Percentiles rank a stretch among this genome's conserved stretches.
These are phyloP conservation scores for Cydia strobilella DNA, from an alignment of 1,140 invertebrate species.

Conservation along the genomic window DNA sequence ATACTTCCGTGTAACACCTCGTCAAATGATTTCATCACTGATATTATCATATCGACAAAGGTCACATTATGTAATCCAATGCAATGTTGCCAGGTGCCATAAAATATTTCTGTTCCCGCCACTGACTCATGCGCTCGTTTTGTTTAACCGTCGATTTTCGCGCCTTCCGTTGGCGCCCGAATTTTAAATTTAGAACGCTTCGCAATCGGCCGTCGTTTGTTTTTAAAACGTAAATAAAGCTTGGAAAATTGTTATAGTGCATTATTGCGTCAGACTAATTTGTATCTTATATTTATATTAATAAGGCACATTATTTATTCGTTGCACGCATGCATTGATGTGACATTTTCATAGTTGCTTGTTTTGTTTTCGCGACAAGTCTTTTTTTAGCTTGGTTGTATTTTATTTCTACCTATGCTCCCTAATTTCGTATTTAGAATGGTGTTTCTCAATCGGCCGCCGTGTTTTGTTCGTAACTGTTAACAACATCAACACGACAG, in stretches of 20 bases:
- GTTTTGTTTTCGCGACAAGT: conserved; percentile 9
- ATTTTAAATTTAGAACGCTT: conserved; percentile 53
- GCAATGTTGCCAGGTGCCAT: conserved; percentile 52
- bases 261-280: neutral
- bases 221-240: conserved; percentile 8
- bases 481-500: conserved; percentile 5
- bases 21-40: conserved; percentile 27
- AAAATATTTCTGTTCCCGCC: conserved; percentile 53
- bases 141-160: conserved; percentile 45
- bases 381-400: neutral
- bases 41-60: conserved; percentile 2
- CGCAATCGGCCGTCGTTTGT: conserved; percentile 33
- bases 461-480: conserved; percentile 24
- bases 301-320: neutral
- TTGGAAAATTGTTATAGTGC: neutral
- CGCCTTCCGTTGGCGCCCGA: conserved; percentile 54
- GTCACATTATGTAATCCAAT: conserved; percentile 32
- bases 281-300: neutral
- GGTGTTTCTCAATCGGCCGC: conserved; percentile 12
- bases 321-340: neutral
- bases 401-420: neutral
- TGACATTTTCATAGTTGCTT: neutral
- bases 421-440: conserved; percentile 15
- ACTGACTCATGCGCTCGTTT: conserved; percentile 51
- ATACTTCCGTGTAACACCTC: conserved; percentile 10